Evolutionary conservation across 2,113 vertebrate species (phyloP), one percentile per base, ranked within the genome.

Genomic region (Struthio camelus): DNA sequence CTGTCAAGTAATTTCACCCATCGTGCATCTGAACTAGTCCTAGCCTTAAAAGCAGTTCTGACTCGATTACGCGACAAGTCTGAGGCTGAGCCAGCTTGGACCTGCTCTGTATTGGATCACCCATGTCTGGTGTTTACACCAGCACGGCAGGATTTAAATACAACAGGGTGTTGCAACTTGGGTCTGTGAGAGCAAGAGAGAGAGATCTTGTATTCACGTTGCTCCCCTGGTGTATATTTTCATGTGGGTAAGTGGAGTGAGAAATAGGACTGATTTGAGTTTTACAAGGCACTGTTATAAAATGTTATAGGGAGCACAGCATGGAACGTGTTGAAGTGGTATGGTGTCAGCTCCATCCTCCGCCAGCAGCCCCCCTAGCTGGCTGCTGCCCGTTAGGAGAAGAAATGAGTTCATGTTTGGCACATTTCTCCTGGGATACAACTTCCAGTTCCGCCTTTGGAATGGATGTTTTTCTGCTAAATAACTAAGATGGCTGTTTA

Each of bases 201-300:
- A 15, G 78, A 72, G 25, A 10, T 62, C 36, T 75, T 65, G 32
- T 61, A 65, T 80, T 84, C 32, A 38, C n/a, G 28, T 48, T 53
- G 32, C 51, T 78, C 34, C 93, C 53, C 56, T 61, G 51, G 82
- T 95, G 34, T 59, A 11, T 88, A 90, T 96, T 94, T 96, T 93
- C 75, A 54, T 91, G 44, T 27, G 75, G 34, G 62, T 93, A 83
- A 81, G 44, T 82, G 46, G 18, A 78, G 42, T 82, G 72, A 90
- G 73, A 95, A 89, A 76, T 80, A 94, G 70, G 78, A 77, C 89
- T 93, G 77, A 91, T 94, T 62, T 72, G 70, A 76, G 61, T 85
- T 95, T 96, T 96, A 79, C 83, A 85, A 95, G 87, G 69, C 76
- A n/a, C 73, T 82, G 77, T 78, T 96, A 66, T 80, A 97, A 96